Conservation (phyloP, 2,113 vertebrate genomes). For the Rhodinocichla rosea region DNA sequence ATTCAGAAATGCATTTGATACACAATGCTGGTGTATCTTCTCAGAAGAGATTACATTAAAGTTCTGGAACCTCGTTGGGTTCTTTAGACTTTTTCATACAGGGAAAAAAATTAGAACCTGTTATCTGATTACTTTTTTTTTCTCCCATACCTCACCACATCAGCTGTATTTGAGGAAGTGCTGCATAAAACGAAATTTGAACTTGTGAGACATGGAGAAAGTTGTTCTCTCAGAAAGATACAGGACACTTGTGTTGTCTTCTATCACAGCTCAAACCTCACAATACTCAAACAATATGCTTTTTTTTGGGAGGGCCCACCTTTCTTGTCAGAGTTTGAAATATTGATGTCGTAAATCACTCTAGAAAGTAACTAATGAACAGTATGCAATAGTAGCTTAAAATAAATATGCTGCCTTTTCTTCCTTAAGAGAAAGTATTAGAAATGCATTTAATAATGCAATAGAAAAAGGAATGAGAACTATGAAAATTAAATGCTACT, state of each 20-base stretch:
- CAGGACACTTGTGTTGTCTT: not conserved
- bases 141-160: not conserved
- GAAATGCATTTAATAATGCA: not conserved
- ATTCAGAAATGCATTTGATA: slow-evolving; percentile 13
- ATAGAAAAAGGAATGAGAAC: not conserved
- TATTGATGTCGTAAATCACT: not conserved
- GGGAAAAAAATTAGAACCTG: not conserved
- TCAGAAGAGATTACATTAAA: not conserved
- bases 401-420: not conserved
- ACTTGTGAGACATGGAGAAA: not conserved
- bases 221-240: not conserved
- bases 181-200: not conserved
- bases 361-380: not conserved
- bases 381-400: not conserved
- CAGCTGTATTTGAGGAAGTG: not conserved
- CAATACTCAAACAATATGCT: not conserved
- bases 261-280: not conserved
- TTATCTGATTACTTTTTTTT: not conserved
- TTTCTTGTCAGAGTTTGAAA: slow-evolving; percentile 10
- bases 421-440: not conserved
- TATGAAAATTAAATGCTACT: not conserved
- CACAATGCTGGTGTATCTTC: not conserved
- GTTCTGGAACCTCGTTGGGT: not conserved
- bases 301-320: not conserved
- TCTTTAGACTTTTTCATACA: not conserved